Base-by-base conservation (phyloP, 2,888 invertebrate species). In the Scrobipalpa atriplicella region DNA sequence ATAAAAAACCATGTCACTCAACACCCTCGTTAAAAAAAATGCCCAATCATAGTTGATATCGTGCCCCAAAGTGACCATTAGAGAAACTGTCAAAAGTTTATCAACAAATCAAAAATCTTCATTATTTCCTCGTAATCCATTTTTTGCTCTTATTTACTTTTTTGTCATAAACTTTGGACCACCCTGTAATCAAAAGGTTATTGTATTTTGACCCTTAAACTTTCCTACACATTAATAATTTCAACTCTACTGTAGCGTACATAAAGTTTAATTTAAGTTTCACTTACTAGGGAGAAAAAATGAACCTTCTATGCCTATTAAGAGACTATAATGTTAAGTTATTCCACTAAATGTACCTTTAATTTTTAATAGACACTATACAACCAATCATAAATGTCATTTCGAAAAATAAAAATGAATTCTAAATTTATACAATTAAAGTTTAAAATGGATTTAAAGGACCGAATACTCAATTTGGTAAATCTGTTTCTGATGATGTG, bases 301-400 rank as follows among this genome's bases (percentile, higher is more conserved):
- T 39, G 43, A 10, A n/a, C 36, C 47, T 36, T 41, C 21, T 11
- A 8, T 21, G 54, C 11, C 21, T 51, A 75, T 74, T 74, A 79
- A 29, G 77, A 73, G 76, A 75, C 74, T 74, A 78, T 81, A 77
- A 80, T 79, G 76, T 76, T 68, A 47, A 79, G 81, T 84, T 84
- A 84, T 83, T 82, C 75, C 74, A 70, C 71, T 75, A 76, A 80
- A 84, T 81, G 75, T 72, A 70, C 67, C 75, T 75, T 75, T 80
- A 83, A 82, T 81, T 81, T 78, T 78, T 78, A 81, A 68, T 78
- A 75, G 75, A 78, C 78, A 78, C 78, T 41, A 68, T 74, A 39
- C 47, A 47, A 65, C 67, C 70, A 69, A 73, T 72, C 7, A 69
- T 71, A 65, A 66, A 18, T 66, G 70, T 11, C 43, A 9, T 38